Evolutionary conservation across 2,113 vertebrate species (phyloP), one percentile per base, ranked within the genome.

Genomic region (Coptodon rendalli): DNA sequence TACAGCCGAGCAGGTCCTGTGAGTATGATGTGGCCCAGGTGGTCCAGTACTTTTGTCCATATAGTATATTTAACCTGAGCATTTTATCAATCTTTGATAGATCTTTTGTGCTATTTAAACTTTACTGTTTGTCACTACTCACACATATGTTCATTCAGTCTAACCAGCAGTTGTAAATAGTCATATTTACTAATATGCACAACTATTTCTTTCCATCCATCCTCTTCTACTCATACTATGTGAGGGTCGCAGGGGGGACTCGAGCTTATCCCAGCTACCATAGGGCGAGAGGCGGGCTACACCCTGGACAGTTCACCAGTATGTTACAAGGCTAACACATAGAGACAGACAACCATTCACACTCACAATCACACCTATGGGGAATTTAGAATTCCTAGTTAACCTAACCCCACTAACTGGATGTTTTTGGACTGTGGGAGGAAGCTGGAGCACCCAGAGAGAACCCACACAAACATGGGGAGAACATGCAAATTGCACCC

Each of bases 171-270:
- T 6, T 43, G 63, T 68, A 68, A 68, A 68, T 3, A 22, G 63
- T 38, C 36, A 9, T 36, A 22, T 68, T 40, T 40, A 40, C 1
- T 22, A 27, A 24, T 16, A 14, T 40, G 12, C n/a, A 0, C 19
- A 13, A 71, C 3, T 7, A 3, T 76, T 48, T 29, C 22, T 76
- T 48, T 76, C 61, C 10, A 38, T 66, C 19, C 38, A 66, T 22
- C 61, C 61, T 66, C 4, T 66, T 7, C 61, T 36, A 38, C 61
- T 66, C 34, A 38, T 3, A 3, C 34, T n/a, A 38, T n/a, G 17
- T 63, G 17, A 5, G 31, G 31, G 59, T 63, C 31, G 4, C 17
- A 19, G 2, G 17, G 59, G 56, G 59, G 6, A 9, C 31, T 63
- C 6, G 1, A 36, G 59, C 17, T 36, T 7, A 63, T n/a, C 31